A percentile compares a stretch with the other conserved stretches of the same genome.
phyloP scores from a whole-genome alignment of 1,140 invertebrate genomes.

The Drosophila equinoxialis region DNA sequence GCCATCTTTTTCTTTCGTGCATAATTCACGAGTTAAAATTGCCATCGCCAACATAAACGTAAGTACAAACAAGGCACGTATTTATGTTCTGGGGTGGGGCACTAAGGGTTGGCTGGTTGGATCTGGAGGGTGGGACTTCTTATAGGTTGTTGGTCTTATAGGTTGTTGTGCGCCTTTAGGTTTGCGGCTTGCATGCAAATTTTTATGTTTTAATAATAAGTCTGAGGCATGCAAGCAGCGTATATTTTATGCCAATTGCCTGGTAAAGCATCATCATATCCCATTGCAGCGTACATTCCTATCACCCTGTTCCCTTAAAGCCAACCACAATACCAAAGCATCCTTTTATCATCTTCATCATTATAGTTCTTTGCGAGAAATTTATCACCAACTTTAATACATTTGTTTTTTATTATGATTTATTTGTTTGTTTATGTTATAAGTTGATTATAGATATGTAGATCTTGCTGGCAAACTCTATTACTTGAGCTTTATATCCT shows the following conservation, averaged over 20 bases:
- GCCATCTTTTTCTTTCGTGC: slow-evolving; percentile 53
- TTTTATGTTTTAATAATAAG: slow-evolving; percentile 80
- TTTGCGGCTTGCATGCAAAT: slow-evolving; percentile 75
- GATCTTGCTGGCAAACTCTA: not conserved
- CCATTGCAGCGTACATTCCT: not conserved
- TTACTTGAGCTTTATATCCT: not conserved
- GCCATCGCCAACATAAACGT: slow-evolving; percentile 57
- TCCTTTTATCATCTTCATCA: not conserved
- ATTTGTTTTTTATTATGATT: not conserved
- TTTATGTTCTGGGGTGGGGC: slow-evolving; percentile 39
- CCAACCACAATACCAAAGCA: not conserved
- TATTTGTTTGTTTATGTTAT: slow-evolving; percentile 1
- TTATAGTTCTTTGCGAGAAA: not conserved
- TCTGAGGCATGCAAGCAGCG: slow-evolving; percentile 74
- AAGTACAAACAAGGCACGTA: slow-evolving; percentile 54
- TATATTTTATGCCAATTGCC: slow-evolving; percentile 77
- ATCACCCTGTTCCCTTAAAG: not conserved
- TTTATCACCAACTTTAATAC: not conserved
- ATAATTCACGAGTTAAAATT: slow-evolving; percentile 70
- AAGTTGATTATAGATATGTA: slow-evolving; percentile 32
- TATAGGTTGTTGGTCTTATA: slow-evolving; percentile 16
- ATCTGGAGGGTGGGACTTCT: not conserved
- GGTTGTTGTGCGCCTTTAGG: slow-evolving; percentile 38
- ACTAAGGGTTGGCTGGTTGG: slow-evolving; percentile 4
- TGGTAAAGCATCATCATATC: slow-evolving; percentile 9